Conservation (phyloP, 2,797 vertebrate genomes). For the Sebastes jordani region DNA sequence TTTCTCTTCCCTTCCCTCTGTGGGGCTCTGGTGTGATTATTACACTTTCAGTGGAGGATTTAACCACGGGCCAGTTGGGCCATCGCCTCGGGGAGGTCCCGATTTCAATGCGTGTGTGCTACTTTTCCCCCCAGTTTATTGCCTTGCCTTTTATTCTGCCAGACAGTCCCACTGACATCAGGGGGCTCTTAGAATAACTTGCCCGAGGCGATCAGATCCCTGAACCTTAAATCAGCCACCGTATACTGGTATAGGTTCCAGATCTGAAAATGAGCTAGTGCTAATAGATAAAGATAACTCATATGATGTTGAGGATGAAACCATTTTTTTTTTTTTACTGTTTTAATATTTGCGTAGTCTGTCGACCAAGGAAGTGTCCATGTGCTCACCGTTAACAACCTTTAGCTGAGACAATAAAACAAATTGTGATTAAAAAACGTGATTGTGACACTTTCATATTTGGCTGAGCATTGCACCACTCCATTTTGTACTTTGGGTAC, state of each 20-base stretch:
- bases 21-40: constrained; percentile 86
- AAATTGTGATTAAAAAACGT: neutral
- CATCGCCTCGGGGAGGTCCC: constrained; percentile 87
- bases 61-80: constrained; percentile 89
- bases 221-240: constrained; percentile 86
- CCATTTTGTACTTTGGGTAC: neutral
- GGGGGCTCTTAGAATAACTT: constrained; percentile 87
- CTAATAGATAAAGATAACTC: constrained; percentile 70
- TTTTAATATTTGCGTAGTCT: constrained; percentile 42
- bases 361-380: neutral
- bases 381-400: constrained; percentile 18
- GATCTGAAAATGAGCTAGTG: constrained; percentile 73
- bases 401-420: neutral
- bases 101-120: constrained; percentile 84
- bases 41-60: constrained; percentile 89
- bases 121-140: constrained; percentile 85
- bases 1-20: constrained; percentile 71
- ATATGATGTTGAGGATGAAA: constrained; percentile 51
- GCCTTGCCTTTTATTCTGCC: constrained; percentile 88
- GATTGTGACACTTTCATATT: constrained; percentile 2
- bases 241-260: constrained; percentile 76
- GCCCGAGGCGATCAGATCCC: constrained; percentile 84
- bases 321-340: constrained; percentile 14
- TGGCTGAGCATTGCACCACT: neutral
- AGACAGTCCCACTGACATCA: constrained; percentile 87